Evolutionary conservation across 2,888 invertebrate species (phyloP), one percentile per base, ranked within the genome.

Genomic region (Megalurothrips usitatus): DNA sequence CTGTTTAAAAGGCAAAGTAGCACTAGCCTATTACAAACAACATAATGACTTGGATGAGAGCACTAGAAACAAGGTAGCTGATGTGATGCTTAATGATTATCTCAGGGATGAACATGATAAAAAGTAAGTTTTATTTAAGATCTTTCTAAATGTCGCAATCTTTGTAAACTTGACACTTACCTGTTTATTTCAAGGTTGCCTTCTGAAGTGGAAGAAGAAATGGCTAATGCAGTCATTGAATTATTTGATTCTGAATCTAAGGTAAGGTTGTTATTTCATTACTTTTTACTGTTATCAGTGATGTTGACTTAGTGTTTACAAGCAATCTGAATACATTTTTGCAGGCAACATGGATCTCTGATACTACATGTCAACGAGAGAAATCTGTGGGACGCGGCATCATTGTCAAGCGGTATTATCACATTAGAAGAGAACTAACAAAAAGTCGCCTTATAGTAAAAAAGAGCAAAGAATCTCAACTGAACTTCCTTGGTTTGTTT

Each of bases 401-500:
- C 63, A 63, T 63, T 63, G 19, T 63, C 63, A 63, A 63, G 63
- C 63, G 63, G 19, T 63, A 63, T 63, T 63, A 63, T 63, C 63
- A 63, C 63, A 63, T 63, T 63, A 10, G 63, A 63, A 63, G 63
- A 63, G 63, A 19, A 63, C 63, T 63, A 6, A 63, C 14, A 19
- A 63, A 63, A 17, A 17, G 63, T 63, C 14, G 63, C 19, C 14
- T 63, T 63, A 63, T 63, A 63, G 63, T 63, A n/a, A n/a, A n/a
- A n/a, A 14, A 6, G 14, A 63, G 6, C 63, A 63, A 63, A 19
- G 14, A 63, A 63, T 14, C 63, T 19, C 19, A 63, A 63, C 63
- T 63, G 63, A 63, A 14, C 19, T 63, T 19, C 63, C 19, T 63
- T 63, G 63, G 19, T 63, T 12, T 9, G 12, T 49, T 49, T 11